phyloP scores from a whole-genome alignment of 1,140 invertebrate species.

The Drosophila neocordata region DNA sequence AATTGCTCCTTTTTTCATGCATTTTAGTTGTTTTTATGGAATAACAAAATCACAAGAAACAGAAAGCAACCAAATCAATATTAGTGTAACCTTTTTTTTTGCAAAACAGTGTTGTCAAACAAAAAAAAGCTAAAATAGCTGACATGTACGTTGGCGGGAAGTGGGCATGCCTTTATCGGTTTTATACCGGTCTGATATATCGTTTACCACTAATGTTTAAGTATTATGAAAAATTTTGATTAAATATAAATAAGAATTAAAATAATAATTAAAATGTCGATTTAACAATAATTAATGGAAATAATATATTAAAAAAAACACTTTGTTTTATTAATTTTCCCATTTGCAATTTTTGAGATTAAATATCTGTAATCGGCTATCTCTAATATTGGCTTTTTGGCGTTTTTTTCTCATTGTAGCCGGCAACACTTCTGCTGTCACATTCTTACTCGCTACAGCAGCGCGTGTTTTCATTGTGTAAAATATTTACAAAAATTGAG shows the following conservation, averaged over 20 bases:
- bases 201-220: too few relatives aligned
- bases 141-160: not conserved
- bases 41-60: conserved; percentile 34
- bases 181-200: too few relatives aligned
- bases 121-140: not conserved
- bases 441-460: conserved; percentile 51
- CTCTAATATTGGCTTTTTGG: not conserved
- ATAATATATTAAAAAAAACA: too few relatives aligned
- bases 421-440: conserved; percentile 34
- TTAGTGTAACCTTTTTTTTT: conserved; percentile 17
- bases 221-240: too few relatives aligned
- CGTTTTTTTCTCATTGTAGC: not conserved
- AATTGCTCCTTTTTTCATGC: conserved; percentile 26
- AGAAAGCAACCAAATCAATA: conserved; percentile 41
- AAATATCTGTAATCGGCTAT: not conserved
- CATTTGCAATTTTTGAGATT: not conserved
- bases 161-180: not conserved
- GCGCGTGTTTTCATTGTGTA: conserved; percentile 65
- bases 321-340: too few relatives aligned
- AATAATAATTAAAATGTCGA: too few relatives aligned
- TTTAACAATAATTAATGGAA: too few relatives aligned
- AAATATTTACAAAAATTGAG: conserved; percentile 29
- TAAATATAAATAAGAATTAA: too few relatives aligned
- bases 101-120: not conserved
- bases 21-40: conserved; percentile 40